Percentiles rank a stretch among this genome's conserved stretches.
Evolutionary conservation across 37 sponge, comb jelly and placozoan genomes (phyloP).

Genomic region (Cladorhizidae sp.): DNA sequence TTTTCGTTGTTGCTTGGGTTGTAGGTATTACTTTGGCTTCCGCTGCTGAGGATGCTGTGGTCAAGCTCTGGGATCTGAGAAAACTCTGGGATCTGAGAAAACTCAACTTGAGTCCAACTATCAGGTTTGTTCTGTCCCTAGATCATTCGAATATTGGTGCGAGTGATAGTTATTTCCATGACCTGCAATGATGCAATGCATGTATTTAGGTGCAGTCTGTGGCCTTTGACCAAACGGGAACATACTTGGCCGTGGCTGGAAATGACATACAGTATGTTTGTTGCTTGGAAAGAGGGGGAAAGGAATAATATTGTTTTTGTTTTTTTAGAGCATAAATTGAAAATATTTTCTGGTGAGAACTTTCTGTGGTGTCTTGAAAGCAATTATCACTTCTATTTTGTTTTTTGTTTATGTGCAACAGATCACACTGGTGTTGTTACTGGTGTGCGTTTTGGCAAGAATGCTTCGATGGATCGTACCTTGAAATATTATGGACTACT

Average conservation of each 20-base stretch:
- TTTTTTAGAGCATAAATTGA: constrained; percentile 67
- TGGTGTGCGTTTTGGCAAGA: constrained; percentile 89
- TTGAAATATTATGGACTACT: constrained; percentile 86
- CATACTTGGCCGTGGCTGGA: constrained; percentile 93
- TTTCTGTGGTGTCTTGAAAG: background rate
- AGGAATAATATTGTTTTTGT: background rate
- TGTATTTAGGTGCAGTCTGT: constrained; percentile 64
- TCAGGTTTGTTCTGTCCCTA: constrained; percentile 46
- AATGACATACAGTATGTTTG: constrained; percentile 87
- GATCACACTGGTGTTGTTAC: constrained; percentile 88
- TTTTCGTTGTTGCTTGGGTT: background rate
- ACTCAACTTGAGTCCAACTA: constrained; percentile 86
- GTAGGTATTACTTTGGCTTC: constrained; percentile 97
- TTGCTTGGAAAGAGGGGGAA: too few relatives aligned
- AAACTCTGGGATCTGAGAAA: constrained; percentile 95
- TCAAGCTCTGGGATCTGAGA: constrained; percentile 98
- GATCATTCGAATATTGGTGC: background rate
- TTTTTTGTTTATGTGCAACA: constrained; percentile 5
- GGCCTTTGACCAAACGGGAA: constrained; percentile 96
- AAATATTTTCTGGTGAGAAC: constrained; percentile 66
- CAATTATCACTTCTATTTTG: background rate
- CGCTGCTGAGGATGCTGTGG: constrained; percentile 91
- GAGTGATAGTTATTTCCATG: background rate
- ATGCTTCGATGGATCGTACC: constrained; percentile 92
- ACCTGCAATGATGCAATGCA: background rate